Evolutionary conservation across 2,888 invertebrate species (phyloP).

Genomic region (Ametastegia equiseti): DNA sequence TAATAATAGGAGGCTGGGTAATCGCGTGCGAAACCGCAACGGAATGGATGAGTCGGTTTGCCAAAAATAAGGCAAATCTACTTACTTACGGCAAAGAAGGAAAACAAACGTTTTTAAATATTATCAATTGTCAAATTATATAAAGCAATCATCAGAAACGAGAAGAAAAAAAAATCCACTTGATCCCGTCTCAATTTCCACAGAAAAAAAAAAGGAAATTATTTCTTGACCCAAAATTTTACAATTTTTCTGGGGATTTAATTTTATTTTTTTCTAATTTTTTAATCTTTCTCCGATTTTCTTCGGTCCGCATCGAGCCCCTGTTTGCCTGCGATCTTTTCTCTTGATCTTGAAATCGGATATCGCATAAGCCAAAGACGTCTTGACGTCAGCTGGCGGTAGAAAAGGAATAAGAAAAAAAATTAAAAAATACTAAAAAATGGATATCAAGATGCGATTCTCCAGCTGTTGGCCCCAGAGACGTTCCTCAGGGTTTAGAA

Average conservation of each 20-base stretch:
- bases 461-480: background rate
- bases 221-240: too few relatives aligned
- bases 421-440: background rate
- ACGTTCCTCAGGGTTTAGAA: background rate
- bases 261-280: too few relatives aligned
- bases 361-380: too few relatives aligned
- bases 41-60: slow-evolving; percentile 69
- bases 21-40: slow-evolving; percentile 61
- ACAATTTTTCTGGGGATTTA: too few relatives aligned
- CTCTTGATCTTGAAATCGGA: too few relatives aligned
- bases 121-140: slow-evolving; percentile 7
- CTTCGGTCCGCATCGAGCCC: too few relatives aligned
- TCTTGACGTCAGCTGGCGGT: too few relatives aligned
- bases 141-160: background rate
- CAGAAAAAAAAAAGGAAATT: too few relatives aligned
- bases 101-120: slow-evolving; percentile 61
- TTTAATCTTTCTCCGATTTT: too few relatives aligned
- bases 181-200: too few relatives aligned
- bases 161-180: background rate
- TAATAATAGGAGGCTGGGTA: slow-evolving; percentile 74
- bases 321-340: too few relatives aligned
- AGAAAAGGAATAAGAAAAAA: too few relatives aligned
- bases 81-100: slow-evolving; percentile 48
- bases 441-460: background rate
- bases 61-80: slow-evolving; percentile 66